Evolutionary conservation across 2,888 invertebrate species (phyloP).

Genomic region (Trichacis sp.): DNA sequence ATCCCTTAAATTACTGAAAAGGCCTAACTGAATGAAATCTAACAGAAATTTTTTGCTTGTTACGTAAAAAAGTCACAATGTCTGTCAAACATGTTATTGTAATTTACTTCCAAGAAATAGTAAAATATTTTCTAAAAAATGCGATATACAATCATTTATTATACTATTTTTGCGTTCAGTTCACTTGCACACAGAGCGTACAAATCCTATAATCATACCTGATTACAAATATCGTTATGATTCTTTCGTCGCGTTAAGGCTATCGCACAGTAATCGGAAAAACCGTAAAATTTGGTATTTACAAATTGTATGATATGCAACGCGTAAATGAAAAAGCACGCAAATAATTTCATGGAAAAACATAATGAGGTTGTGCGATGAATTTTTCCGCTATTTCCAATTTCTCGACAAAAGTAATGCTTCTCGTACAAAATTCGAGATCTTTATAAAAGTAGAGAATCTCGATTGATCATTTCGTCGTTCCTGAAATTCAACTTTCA

Average conservation of each 20-base stretch:
- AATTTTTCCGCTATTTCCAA: background rate
- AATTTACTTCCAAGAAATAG: too few relatives aligned
- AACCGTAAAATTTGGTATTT: background rate
- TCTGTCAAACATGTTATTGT: too few relatives aligned
- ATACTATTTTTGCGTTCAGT: too few relatives aligned
- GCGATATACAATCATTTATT: background rate
- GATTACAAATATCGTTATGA: background rate
- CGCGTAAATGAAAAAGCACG: background rate
- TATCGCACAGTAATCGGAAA: background rate
- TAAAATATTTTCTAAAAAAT: background rate
- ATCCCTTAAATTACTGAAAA: too few relatives aligned
- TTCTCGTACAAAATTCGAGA: background rate
- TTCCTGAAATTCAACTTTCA: slow-evolving; percentile 1
- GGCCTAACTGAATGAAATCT: too few relatives aligned
- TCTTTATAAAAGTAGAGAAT: background rate
- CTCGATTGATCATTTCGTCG: background rate
- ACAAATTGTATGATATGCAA: background rate
- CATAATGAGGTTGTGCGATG: background rate
- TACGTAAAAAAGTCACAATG: too few relatives aligned
- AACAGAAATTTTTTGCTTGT: too few relatives aligned
- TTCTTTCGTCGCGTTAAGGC: background rate
- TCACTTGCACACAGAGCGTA: background rate
- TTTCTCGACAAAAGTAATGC: too few relatives aligned
- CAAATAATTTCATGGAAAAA: background rate
- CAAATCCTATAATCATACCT: too few relatives aligned